phyloP scores from a whole-genome alignment of 2,797 vertebrate species.

The Acipenser ruthenus region DNA sequence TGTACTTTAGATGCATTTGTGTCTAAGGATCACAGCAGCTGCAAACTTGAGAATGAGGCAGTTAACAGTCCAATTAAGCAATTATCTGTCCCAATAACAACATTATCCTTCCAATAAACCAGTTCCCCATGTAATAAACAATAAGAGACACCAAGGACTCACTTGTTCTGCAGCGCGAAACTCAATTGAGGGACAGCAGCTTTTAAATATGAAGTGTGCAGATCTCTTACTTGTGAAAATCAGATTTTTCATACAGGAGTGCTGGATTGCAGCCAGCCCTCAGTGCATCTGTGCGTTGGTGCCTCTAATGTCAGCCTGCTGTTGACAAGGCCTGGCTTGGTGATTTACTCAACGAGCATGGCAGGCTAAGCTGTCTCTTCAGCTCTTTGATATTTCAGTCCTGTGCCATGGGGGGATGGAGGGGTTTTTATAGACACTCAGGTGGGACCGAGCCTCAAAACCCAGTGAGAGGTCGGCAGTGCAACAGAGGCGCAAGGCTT shows the following conservation, averaged over 20 bases:
- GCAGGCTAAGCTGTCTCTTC: conserved; percentile 12
- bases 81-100: too few species aligned
- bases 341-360: conserved; percentile 24
- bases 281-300: neutral
- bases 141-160: neutral
- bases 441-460: conserved; percentile 17
- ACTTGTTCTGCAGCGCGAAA: neutral
- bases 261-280: neutral
- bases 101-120: neutral
- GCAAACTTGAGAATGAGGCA: too few species aligned
- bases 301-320: conserved; percentile 3
- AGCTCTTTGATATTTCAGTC: conserved; percentile 20
- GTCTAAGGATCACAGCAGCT: too few species aligned
- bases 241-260: neutral
- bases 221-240: neutral
- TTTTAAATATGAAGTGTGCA: conserved; percentile 8
- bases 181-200: neutral
- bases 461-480: conserved; percentile 4
- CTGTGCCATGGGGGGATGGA: conserved; percentile 13
- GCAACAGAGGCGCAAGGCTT: neutral
- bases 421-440: conserved; percentile 20
- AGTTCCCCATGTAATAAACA: neutral
- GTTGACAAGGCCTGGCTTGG: conserved; percentile 14
- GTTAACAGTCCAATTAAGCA: too few species aligned
- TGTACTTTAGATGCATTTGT: too few species aligned